phyloP scores from a whole-genome alignment of 2,888 invertebrate species.

The Ornithoptera priamus region DNA sequence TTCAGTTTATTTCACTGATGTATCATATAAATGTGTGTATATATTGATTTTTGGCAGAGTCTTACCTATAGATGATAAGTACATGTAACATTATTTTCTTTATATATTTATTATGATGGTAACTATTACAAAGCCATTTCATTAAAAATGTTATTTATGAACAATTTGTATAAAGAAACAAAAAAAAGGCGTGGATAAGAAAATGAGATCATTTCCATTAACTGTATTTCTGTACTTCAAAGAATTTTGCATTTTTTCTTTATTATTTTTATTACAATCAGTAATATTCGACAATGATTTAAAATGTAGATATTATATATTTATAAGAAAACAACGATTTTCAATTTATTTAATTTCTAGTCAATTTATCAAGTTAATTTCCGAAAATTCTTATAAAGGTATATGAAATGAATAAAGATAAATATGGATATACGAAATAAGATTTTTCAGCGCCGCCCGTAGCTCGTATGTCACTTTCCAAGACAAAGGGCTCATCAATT shows the following conservation, averaged over 20 bases:
- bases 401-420: conserved; percentile 51
- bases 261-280: background rate
- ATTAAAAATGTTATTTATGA: background rate
- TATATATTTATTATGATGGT: background rate
- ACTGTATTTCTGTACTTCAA: no score
- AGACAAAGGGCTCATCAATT: conserved; percentile 92
- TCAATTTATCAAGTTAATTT: background rate
- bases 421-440: conserved; percentile 43
- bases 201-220: background rate
- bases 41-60: conserved; percentile 23
- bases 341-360: background rate
- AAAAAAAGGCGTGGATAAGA: background rate
- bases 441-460: conserved; percentile 71
- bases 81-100: conserved; percentile 18
- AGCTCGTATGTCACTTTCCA: conserved; percentile 90
- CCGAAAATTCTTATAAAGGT: conserved; percentile 38
- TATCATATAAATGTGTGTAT: background rate
- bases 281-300: background rate
- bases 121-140: background rate
- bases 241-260: background rate
- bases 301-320: background rate
- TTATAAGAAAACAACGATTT: background rate
- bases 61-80: conserved; percentile 22
- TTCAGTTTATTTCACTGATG: conserved; percentile 4
- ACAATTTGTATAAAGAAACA: background rate